Base-by-base conservation (phyloP, 2,797 vertebrate species). In the Eulemur albifrons region DNA sequence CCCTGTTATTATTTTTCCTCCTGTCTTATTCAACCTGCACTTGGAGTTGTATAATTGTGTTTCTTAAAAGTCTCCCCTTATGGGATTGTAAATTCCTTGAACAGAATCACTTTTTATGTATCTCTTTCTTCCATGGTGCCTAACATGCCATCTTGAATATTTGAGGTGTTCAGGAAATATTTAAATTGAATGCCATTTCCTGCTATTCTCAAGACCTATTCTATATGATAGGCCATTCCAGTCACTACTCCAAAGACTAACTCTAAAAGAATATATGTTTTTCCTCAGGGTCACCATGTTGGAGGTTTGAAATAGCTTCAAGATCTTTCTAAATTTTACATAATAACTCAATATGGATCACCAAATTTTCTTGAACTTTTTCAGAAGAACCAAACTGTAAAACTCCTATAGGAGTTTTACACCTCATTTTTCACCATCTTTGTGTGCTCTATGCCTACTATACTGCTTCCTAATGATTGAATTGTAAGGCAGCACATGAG, bases 1-100 rank as follows among this genome's bases (percentile, higher is more conserved):
- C 83, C 43, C 52, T 18, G 30, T 85, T 97, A 48, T 54, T 95
- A 48, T 80, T 94, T 92, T 52, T 21, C n/a, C 5, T 97, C 23
- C 95, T 61, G 88, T 63, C 52, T 65, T 88, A 30, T 80, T 88
- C 70, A 52, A 14, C 25, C 7, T 52, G 18, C 35, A 79, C 48
- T 90, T 92, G 50, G 17, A 40, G 20, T 61, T 25, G 13, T 27
- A 8, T 32, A n/a, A 67, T 67, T 80, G 69, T 50, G 50, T 92
- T 92, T 94, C 77, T 79, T 77, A 35, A 85, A 80, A 86, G 5
- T 72, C 40, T 86, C 2, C n/a, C 21, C 23, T 45, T 93, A 17
- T 2, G 11, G 25, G 35, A 76, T 32, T 72, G 20, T 70, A 85
- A 96, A 35, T 20, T 86, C 35, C 20, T 65, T 61, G 15, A 32